A percentile compares a stretch with the other conserved stretches of the same genome.
Conservation (phyloP, 2,113 vertebrate genomes). For the Geococcyx californianus region DNA sequence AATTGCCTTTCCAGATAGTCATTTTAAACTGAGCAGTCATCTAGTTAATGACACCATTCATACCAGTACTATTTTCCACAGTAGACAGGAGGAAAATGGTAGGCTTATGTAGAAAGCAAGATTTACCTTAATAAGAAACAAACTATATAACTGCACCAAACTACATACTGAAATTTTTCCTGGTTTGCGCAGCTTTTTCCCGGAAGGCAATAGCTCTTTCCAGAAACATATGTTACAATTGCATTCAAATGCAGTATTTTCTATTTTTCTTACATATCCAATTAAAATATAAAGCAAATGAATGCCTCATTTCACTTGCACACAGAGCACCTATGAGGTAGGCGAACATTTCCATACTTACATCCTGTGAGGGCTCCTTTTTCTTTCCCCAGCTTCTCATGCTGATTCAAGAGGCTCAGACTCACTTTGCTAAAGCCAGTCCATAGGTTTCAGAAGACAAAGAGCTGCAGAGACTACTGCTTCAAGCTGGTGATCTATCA, state of each 20-base stretch:
- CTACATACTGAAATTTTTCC: background rate
- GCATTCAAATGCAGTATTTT: background rate
- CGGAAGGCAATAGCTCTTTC: background rate
- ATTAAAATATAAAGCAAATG: background rate
- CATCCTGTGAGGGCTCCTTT: background rate
- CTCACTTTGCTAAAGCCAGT: background rate
- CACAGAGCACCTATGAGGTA: background rate
- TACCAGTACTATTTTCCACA: background rate
- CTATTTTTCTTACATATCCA: background rate
- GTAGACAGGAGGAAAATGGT: background rate
- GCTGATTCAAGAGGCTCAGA: background rate
- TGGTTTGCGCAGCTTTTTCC: background rate
- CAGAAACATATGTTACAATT: background rate
- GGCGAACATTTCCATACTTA: background rate
- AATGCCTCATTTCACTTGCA: background rate
- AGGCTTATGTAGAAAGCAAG: background rate
- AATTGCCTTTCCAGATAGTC: background rate
- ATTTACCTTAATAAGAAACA: background rate
- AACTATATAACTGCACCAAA: background rate
- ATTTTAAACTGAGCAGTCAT: background rate
- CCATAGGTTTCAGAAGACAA: background rate
- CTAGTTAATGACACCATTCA: background rate
- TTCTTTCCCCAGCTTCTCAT: background rate
- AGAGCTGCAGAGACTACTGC: background rate
- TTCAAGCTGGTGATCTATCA: background rate